These are phyloP conservation scores for Coturnix japonica DNA, from an alignment of 2,113 vertebrate species.

Conservation along the genomic window DNA sequence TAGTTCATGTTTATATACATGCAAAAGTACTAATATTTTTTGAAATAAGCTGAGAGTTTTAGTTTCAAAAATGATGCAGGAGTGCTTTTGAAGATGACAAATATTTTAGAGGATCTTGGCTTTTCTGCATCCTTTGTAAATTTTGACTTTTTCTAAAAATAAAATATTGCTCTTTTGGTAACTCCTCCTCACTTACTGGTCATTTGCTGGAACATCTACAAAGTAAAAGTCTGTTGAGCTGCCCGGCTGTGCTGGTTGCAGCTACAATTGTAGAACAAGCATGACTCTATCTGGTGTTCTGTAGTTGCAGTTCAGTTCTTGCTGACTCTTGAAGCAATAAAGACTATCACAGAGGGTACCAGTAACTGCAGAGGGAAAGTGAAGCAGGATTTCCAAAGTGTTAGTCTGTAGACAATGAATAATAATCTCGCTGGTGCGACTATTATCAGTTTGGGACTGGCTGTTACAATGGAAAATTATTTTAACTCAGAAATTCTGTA, in stretches of 20 bases:
- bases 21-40: background rate
- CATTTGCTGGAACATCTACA: background rate
- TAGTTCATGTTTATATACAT: background rate
- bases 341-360: background rate
- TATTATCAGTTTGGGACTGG: background rate
- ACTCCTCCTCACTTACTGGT: background rate
- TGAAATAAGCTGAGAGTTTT: background rate
- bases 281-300: background rate
- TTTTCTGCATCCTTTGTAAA: background rate
- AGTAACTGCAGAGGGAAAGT: background rate
- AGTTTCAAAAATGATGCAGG: background rate
- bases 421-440: background rate
- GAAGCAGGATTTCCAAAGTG: background rate
- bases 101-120: background rate
- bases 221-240: background rate
- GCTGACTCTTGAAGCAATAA: background rate
- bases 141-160: background rate
- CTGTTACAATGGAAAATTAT: background rate
- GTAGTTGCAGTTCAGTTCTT: background rate
- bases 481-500: background rate
- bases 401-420: background rate
- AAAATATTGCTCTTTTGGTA: background rate
- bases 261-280: background rate
- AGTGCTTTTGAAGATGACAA: background rate
- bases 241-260: background rate